Evolutionary conservation across 1,140 invertebrate genomes (phyloP), one percentile per base, ranked within the genome.

Genomic region (Drosophila mauritiana): DNA sequence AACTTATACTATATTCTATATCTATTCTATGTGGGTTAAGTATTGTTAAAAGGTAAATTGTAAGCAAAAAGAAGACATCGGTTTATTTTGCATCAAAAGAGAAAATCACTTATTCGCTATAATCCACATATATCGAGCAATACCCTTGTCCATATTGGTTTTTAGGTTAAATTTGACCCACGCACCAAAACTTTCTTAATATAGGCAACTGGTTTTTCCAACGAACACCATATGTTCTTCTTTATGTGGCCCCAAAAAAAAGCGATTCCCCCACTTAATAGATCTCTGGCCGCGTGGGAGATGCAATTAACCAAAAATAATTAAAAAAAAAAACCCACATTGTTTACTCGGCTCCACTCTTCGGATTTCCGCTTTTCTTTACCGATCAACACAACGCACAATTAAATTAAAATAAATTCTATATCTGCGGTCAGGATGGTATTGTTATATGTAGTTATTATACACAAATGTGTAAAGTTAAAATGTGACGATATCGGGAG

Each of bases 241-340:
- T 36, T 13, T 53, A 15, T 67, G 12, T 34, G 15, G 27, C 49
- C 27, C 10, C 25, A 12, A n/a, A 67, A 43, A 45, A 39, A 68
- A 34, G 4, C 36, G 10, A 72, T 37, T 5, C 11, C 39, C 36
- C 46, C 45, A 57, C 22, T 58, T 17, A 36, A 69, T 56, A 27
- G 42, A 69, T 57, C 34, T 17, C 37, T 12, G 20, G 20, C 69
- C 12, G 48, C 48, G 69, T 73, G 69, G 69, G 69, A 73, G 69
- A 73, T 61, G 55, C 45, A 73, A 59, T 67, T 56, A 51, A 75
- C 52, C 59, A 43, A 75, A 49, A 65, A 75, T 51, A 63, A 43
- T 48, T 43, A n/a, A 13, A 17, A 13, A 42, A 61, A 15, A 39
- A 59, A 34, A 6, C 4, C 42, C 31, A 11, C 4, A 20, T 22